phyloP scores from a whole-genome alignment of 2,888 invertebrate species.

The Apotomis capreana region DNA sequence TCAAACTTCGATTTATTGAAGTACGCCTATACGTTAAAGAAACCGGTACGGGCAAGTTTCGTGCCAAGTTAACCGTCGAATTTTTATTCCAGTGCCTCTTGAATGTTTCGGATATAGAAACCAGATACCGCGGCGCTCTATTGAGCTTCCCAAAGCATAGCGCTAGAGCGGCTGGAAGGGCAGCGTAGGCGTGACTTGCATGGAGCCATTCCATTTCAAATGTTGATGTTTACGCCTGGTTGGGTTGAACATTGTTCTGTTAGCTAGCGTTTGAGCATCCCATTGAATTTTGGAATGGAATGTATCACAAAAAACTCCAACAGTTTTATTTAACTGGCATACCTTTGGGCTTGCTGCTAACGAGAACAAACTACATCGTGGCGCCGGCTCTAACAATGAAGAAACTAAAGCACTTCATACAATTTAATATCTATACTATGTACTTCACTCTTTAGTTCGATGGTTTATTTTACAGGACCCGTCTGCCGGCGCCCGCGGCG shows the following conservation, averaged over 20 bases:
- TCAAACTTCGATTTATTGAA: slow-evolving; percentile 42
- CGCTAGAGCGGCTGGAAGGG: slow-evolving; percentile 54
- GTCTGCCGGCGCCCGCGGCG: slow-evolving; percentile 66
- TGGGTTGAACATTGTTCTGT: slow-evolving; percentile 28
- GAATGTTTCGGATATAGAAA: slow-evolving; percentile 66
- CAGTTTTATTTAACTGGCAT: slow-evolving; percentile 6
- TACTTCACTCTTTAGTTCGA: slow-evolving; percentile 31
- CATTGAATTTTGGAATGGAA: slow-evolving; percentile 19
- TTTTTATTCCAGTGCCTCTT: slow-evolving; percentile 63
- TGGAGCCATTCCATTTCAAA: slow-evolving; percentile 41
- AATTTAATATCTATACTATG: slow-evolving; percentile 11
- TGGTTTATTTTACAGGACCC: slow-evolving; percentile 33
- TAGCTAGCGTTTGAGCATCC: not conserved
- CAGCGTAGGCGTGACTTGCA: slow-evolving; percentile 45
- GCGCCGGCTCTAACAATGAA: slow-evolving; percentile 4
- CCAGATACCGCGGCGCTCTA: slow-evolving; percentile 62
- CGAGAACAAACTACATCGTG: slow-evolving; percentile 1
- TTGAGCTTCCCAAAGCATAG: slow-evolving; percentile 52
- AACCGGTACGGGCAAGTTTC: slow-evolving; percentile 54
- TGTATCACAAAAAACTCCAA: slow-evolving; percentile 19
- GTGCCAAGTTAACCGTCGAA: slow-evolving; percentile 57
- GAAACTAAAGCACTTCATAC: slow-evolving; percentile 15
- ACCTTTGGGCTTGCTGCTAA: not conserved
- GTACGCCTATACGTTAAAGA: slow-evolving; percentile 47
- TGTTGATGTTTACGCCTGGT: slow-evolving; percentile 34